Evolutionary conservation across 2,888 invertebrate genomes (phyloP), one percentile per base, ranked within the genome.

Genomic region (Sicus ferrugineus): DNA sequence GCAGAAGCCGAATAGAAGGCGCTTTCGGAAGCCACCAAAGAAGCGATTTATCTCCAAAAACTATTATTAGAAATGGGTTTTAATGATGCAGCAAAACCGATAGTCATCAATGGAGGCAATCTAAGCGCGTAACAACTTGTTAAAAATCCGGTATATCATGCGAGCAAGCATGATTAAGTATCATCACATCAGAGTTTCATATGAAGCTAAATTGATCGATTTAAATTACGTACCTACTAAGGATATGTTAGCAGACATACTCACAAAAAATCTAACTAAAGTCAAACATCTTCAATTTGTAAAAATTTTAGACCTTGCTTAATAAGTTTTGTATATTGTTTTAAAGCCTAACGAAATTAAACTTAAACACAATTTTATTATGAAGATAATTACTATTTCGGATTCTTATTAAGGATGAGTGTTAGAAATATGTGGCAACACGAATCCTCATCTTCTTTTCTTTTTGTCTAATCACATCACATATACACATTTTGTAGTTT

Each of bases 61-160:
- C n/a, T 52, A 4, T n/a, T 52, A 11, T 2, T 11, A 7, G 6
- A 52, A n/a, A 19, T 52, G 21, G 19, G 21, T 19, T 21, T 52
- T 21, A 6, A 2, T 21, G 21, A n/a, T 52, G 23, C n/a, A 21
- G 11, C n/a, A 19, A n/a, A 52, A n/a, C 52, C 19, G 2, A 52
- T n/a, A 19, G 52, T 21, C n/a, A 5, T 52, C n/a, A 19, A 52
- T n/a, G 52, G 52, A 11, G 52, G 21, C 19, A 52, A 52, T 23
- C 11, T 52, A 52, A 52, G 52, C 23, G 52, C 52, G n/a, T 23
- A 52, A 23, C 52, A 52, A 19, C 52, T 23, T 23, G 52, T 52
- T 4, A 52, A n/a, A 52, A 52, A 52, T 23, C 52, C 21, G 6
- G 19, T 46, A n/a, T 46, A 46, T 46, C 46, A 46, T 46, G 14